A percentile compares a stretch with the other conserved stretches of the same genome.
Conservation (phyloP, 30 jellyfish, hydroid and myxozoan species). For the Mastigias papua region DNA sequence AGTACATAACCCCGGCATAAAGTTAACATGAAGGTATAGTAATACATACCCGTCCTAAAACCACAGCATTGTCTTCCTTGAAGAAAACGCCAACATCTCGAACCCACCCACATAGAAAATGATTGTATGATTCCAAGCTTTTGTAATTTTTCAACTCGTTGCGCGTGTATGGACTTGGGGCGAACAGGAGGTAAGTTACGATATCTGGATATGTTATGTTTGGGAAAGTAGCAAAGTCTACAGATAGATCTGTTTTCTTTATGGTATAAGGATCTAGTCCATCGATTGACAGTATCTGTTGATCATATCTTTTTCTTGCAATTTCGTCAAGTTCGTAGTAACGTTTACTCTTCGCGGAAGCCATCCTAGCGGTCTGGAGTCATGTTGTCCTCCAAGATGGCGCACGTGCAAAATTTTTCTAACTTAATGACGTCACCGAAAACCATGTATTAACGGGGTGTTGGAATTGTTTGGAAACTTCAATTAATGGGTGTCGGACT, state of each 20-base stretch:
- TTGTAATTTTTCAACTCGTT: conserved; percentile 1
- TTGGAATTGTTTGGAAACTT: too few species aligned
- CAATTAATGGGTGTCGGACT: too few species aligned
- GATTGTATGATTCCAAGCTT: conserved; percentile 16
- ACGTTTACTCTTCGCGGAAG: conserved; percentile 11
- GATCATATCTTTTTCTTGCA: conserved; percentile 17
- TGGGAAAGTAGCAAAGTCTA: conserved; percentile 9
- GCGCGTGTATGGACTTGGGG: background rate
- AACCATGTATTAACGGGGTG: background rate
- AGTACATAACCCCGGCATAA: background rate
- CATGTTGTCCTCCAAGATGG: conserved; percentile 22
- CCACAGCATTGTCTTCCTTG: background rate
- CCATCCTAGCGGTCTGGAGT: conserved; percentile 4
- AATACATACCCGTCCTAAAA: conserved; percentile 13
- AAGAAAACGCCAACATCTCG: background rate
- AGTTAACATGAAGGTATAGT: background rate
- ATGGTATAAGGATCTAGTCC: conserved; percentile 3
- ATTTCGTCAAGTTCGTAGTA: background rate
- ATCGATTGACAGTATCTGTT: background rate
- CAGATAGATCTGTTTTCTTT: background rate
- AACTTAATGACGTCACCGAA: conserved; percentile 9
- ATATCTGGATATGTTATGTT: background rate
- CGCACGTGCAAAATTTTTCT: background rate
- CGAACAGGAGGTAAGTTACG: conserved; percentile 11
- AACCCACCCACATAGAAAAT: conserved; percentile 25